Evolutionary conservation across 2,113 vertebrate species (phyloP), one percentile per base, ranked within the genome.

Genomic region (Vicugna pacos): DNA sequence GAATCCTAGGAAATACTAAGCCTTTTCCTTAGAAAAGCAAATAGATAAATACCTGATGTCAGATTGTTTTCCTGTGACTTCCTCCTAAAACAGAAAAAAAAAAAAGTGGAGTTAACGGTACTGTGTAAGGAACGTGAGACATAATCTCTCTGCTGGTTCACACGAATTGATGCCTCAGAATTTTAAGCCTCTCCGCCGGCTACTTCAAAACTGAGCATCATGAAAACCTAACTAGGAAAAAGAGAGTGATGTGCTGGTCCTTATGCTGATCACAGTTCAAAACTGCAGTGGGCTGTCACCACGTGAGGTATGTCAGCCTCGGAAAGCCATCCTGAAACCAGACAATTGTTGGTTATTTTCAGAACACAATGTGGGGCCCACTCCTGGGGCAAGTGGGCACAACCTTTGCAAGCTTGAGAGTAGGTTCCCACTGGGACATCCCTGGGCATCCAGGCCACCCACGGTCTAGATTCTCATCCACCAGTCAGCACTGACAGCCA

Each of bases 381-480:
- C 16, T n/a, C 17, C 72, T 9, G 22, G 28, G 38, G 75, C 58
- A 15, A n/a, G 10, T 4, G 32, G n/a, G 56, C 14, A 75, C 22
- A n/a, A 56, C 17, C 73, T 69, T 75, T n/a, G 8, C 11, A 48
- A 62, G 38, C 35, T 1, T 3, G 13, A 83, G 42, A 60, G 64
- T 2, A 19, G n/a, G 58, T 9, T 42, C 86, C 19, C 80, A 30
- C 9, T 0, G 22, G 56, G 30, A 20, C 5, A 11, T 42, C 76
- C 50, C 79, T 30, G 28, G 46, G 19, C 0, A 0, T 30, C 35
- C 0, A 30, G 50, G 62, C 13, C 42, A 35, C 3, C 0, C 4
- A n/a, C 0, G 42, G 56, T 19, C 62, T 46, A 62, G 46, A 20
- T 77, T 58, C n/a, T n/a, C 22, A 38, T n/a, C 77, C 30, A 15